Evolutionary conservation across 2,797 vertebrate species (phyloP), one percentile per base, ranked within the genome.

Genomic region (Enteromius fasciolatus): DNA sequence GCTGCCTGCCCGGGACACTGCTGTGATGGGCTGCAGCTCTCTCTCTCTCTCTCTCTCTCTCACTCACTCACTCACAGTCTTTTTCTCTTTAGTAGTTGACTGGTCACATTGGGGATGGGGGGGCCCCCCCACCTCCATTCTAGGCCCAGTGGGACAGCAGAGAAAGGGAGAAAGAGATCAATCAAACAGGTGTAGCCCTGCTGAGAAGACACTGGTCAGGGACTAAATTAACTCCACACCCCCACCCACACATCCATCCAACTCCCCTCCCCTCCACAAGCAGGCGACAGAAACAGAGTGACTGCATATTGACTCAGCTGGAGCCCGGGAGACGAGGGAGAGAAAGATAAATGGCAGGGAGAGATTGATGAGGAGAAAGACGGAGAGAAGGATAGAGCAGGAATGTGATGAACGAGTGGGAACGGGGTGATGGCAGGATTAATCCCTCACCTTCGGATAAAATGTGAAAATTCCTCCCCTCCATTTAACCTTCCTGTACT

Each of bases 221-320:
- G 76, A 81, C 86, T 89, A 84, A 87, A 87, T 83, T 76, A 88
- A 88, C 87, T 83, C 81, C 64, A 63, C 69, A 76, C 80, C 66
- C 80, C 61, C 78, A 59, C 81, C 57, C 63, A 73, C 61, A 76
- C 84, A 85, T 75, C 82, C 78, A 77, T 80, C 80, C 86, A 77
- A 69, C 87, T 74, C 48, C 86, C 82, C 76, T 84, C 66, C 64
- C 76, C 83, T 72, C 85, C 81, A 67, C 87, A 74, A 84, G 85
- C 84, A 85, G 89, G 89, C 86, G 80, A 92, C 90, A 93, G 90
- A 92, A 93, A 92, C 93, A 88, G 89, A 93, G 93, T 89, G 89
- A 86, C 90, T 92, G 91, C 90, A 92, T 93, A 93, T 94, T 95
- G 92, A 94, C 94, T 94, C 93, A 94, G 94, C 94, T 94, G 94